These are phyloP conservation scores for Apodemia mormo DNA, from an alignment of 2,888 invertebrate genomes.

Conservation along the genomic window DNA sequence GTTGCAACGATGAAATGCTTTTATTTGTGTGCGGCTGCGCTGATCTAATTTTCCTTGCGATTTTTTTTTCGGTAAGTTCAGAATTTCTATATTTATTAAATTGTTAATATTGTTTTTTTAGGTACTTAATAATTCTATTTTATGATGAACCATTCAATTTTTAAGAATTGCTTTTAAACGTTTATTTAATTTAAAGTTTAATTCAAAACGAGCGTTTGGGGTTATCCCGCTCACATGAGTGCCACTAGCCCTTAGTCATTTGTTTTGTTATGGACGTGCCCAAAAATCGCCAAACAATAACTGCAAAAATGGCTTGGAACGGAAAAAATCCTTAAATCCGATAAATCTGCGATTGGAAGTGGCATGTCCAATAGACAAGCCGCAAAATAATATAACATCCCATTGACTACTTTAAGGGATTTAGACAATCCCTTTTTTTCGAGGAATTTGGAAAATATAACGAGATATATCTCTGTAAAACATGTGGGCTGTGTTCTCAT, in stretches of 20 bases:
- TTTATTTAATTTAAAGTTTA: not conserved
- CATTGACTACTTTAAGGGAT: too few species aligned
- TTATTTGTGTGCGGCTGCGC: conserved; percentile 32
- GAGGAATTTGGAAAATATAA: conserved; percentile 42
- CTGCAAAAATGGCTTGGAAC: too few species aligned
- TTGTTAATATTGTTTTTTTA: not conserved
- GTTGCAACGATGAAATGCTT: conserved; percentile 30
- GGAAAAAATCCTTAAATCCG: too few species aligned
- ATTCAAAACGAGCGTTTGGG: not conserved
- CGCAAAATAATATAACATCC: too few species aligned
- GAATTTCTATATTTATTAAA: not conserved
- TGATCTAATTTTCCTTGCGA: conserved; percentile 27
- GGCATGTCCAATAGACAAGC: too few species aligned
- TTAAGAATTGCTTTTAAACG: not conserved
- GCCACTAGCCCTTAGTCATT: not conserved
- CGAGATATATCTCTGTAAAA: conserved; percentile 42
- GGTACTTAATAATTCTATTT: not conserved
- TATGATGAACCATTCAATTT: not conserved
- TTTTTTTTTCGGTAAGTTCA: conserved; percentile 22
- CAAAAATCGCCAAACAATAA: not conserved
- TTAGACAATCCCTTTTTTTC: conserved; percentile 38
- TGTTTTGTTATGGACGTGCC: not conserved
- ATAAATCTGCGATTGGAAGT: too few species aligned
- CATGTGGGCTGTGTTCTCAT: conserved; percentile 44
- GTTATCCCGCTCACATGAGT: not conserved